Conservation (phyloP, 2,797 vertebrate genomes). For the Okamejei kenojei region DNA sequence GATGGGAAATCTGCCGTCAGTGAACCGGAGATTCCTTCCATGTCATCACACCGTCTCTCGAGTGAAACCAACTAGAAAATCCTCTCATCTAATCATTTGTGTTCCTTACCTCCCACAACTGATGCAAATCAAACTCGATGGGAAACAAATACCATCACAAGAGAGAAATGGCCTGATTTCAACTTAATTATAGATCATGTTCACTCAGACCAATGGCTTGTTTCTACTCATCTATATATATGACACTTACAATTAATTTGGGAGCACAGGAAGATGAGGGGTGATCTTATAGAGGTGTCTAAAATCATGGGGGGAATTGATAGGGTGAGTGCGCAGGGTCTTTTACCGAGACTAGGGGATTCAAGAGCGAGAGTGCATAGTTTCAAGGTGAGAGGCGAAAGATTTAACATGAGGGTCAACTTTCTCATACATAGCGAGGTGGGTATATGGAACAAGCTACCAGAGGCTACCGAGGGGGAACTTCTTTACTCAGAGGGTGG, state of each 20-base stretch:
- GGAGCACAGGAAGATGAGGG: too few species aligned
- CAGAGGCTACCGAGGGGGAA: too few species aligned
- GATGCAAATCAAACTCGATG: background rate
- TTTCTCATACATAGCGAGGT: too few species aligned
- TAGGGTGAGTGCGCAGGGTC: too few species aligned
- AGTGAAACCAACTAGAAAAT: background rate
- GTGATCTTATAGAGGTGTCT: too few species aligned
- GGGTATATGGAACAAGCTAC: too few species aligned
- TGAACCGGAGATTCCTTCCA: background rate
- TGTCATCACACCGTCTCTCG: background rate
- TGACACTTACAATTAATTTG: background rate
- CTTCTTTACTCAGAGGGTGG: too few species aligned
- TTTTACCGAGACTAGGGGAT: too few species aligned
- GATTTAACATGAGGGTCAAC: too few species aligned
- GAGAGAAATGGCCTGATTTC: background rate
- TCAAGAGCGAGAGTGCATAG: too few species aligned
- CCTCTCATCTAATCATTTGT: background rate
- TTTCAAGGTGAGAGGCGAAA: too few species aligned
- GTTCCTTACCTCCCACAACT: background rate
- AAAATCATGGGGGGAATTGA: too few species aligned
- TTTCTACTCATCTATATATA: background rate
- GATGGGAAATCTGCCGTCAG: background rate
- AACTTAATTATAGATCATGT: background rate
- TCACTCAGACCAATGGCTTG: background rate
- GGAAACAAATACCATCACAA: background rate